Evolutionary conservation across 2,797 vertebrate species (phyloP), one percentile per base, ranked within the genome.

Genomic region (Hyperoplus lanceolatus): DNA sequence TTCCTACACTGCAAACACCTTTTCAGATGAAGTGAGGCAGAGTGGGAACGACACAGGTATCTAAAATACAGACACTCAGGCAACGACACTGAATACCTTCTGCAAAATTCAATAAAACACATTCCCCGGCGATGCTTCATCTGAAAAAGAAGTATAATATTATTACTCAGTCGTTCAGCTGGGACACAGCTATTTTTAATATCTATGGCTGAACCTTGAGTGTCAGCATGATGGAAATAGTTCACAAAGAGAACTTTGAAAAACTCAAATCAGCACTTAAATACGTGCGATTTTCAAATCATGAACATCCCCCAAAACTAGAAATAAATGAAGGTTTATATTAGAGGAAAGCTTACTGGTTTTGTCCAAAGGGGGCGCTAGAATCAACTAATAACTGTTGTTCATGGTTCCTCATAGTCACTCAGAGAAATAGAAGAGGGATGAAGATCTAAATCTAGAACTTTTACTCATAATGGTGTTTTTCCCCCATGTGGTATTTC

Each of bases 1-100:
- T 88, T 91, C 84, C 89, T 63, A 83, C 71, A 75, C 85, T 83
- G 67, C 60, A 36, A 45, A 81, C 29, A 2, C 66, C 75, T 55
- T 93, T 93, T 92, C 82, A 93, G 83, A 87, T 83, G 81, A 93
- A 89, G 87, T 83, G 88, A 94, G 83, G 89, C 85, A 80, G 90
- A 94, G 86, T 89, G 82, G 78, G 81, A 91, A 79, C 56, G 82
- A 92, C 85, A 76, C 71, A 75, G 87, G 81, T 73, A 83, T 87
- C 83, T 79, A 70, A 83, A 93, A 85, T 71, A 83, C 89, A 92
- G 91, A 88, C 84, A 62, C 82, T 59, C 70, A 75, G 90, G 86
- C 89, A 82, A 68, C 69, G 60, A 74, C 86, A 67, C 62, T 70
- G 51, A 86, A 87, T 80, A 80, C 61, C 80, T 29, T 80, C 51